Conservation (phyloP, 1,140 invertebrate genomes). For the Charaxes varanes region DNA sequence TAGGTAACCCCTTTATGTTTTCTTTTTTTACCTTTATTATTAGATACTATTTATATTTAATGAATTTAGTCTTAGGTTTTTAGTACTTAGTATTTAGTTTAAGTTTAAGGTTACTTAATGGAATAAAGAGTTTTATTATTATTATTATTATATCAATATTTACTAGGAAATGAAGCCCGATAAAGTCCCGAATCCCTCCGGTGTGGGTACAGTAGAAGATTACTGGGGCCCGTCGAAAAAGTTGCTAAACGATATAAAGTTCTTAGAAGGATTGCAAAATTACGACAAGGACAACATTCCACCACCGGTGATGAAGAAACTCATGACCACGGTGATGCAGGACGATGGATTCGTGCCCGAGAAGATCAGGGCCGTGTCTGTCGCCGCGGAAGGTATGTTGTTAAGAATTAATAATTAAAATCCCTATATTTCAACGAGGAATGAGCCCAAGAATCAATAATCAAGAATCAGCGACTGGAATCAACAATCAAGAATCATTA, state of each 20-base stretch:
- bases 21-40: too few species aligned
- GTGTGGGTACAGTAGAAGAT: slow-evolving; percentile 87
- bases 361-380: slow-evolving; percentile 87
- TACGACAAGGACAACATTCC: slow-evolving; percentile 96
- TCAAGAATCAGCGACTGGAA: too few species aligned
- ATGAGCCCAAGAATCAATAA: too few species aligned
- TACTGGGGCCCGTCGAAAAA: slow-evolving; percentile 96
- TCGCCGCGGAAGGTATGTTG: slow-evolving; percentile 81
- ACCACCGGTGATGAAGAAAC: slow-evolving; percentile 85
- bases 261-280: slow-evolving; percentile 87
- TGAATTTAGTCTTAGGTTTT: too few species aligned
- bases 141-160: slow-evolving; percentile 8
- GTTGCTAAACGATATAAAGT: slow-evolving; percentile 92
- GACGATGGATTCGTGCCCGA: slow-evolving; percentile 94
- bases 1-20: neutral
- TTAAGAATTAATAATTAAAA: neutral
- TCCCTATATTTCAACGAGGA: neutral
- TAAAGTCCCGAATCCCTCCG: slow-evolving; percentile 84
- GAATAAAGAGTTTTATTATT: too few species aligned
- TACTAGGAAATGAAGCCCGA: slow-evolving; percentile 87
- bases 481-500: too few species aligned
- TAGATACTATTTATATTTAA: too few species aligned
- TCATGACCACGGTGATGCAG: slow-evolving; percentile 86
- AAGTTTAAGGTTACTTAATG: neutral
- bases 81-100: neutral